Conservation (phyloP, 2,113 vertebrate genomes). For the Leucopternis melanops region DNA sequence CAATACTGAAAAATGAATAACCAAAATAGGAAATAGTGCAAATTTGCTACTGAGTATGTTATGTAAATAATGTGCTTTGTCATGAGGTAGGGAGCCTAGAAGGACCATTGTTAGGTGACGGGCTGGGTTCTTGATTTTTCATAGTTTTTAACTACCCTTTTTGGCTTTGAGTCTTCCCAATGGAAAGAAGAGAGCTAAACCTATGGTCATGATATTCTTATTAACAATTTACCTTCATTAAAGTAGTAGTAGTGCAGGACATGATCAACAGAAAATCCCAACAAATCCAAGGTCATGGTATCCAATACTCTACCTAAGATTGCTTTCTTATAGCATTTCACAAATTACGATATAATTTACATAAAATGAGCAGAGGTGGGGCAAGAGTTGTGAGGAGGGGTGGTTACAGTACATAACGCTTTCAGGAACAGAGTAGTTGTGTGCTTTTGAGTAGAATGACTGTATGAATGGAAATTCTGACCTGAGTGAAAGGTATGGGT, state of each 20-base stretch:
- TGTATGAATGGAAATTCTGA: background rate
- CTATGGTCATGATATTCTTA: background rate
- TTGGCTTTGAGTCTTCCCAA: background rate
- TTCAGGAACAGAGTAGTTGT: background rate
- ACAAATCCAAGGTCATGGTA: background rate
- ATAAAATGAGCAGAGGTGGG: background rate
- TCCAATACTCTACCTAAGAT: background rate
- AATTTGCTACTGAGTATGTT: background rate
- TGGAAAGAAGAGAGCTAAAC: background rate
- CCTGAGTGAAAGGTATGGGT: background rate
- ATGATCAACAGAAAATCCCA: background rate
- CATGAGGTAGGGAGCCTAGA: background rate
- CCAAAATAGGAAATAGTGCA: background rate
- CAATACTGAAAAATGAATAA: background rate
- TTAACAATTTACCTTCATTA: background rate
- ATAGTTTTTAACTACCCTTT: background rate
- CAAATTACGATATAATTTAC: background rate
- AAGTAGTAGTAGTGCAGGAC: background rate
- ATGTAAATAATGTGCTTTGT: background rate
- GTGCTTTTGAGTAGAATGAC: background rate
- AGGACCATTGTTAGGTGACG: background rate
- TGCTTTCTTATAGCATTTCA: background rate
- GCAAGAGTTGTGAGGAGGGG: background rate
- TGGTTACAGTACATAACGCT: rapidly evolving
- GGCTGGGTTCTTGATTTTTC: background rate